Conservation (phyloP, 2,113 vertebrate genomes). For the Chionodraco myersi region DNA sequence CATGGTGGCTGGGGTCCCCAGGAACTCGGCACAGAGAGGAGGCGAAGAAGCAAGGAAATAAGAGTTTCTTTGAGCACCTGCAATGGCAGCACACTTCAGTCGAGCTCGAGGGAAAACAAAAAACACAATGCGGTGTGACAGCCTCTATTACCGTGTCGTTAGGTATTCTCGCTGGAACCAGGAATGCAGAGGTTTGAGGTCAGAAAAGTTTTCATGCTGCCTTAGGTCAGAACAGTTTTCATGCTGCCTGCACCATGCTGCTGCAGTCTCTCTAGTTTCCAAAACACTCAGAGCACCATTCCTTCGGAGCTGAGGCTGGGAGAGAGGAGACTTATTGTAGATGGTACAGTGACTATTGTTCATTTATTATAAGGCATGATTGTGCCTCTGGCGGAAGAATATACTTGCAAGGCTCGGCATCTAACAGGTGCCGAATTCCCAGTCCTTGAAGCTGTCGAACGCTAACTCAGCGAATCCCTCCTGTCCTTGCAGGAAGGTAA, state of each 20-base stretch:
- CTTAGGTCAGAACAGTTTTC: constrained; percentile 64
- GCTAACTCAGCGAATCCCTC: constrained; percentile 69
- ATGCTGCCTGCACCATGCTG: constrained; percentile 70
- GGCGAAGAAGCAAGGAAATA: constrained; percentile 1
- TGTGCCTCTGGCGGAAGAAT: neutral
- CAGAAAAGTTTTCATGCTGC: constrained; percentile 68
- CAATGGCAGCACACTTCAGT: constrained; percentile 49
- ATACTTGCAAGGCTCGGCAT: constrained; percentile 15
- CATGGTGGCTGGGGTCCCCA: constrained; percentile 48
- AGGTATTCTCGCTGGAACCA: constrained; percentile 61
- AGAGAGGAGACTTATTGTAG: constrained; percentile 5
- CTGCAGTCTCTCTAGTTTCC: constrained; percentile 66
- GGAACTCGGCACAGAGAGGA: constrained; percentile 45
- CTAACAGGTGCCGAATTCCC: constrained; percentile 57
- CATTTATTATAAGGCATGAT: neutral
- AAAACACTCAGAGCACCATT: constrained; percentile 64
- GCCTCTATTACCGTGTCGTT: constrained; percentile 56
- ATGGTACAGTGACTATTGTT: constrained; percentile 15
- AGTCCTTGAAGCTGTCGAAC: constrained; percentile 34
- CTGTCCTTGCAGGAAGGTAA: constrained; percentile 56
- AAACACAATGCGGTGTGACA: constrained; percentile 1
- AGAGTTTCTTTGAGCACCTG: constrained; percentile 62
- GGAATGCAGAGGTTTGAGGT: constrained; percentile 74
- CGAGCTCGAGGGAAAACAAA: constrained; percentile 45
- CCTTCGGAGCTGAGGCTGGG: constrained; percentile 37